These are phyloP conservation scores for Cephus pulcher DNA, from an alignment of 2,888 invertebrate species.

Conservation along the genomic window DNA sequence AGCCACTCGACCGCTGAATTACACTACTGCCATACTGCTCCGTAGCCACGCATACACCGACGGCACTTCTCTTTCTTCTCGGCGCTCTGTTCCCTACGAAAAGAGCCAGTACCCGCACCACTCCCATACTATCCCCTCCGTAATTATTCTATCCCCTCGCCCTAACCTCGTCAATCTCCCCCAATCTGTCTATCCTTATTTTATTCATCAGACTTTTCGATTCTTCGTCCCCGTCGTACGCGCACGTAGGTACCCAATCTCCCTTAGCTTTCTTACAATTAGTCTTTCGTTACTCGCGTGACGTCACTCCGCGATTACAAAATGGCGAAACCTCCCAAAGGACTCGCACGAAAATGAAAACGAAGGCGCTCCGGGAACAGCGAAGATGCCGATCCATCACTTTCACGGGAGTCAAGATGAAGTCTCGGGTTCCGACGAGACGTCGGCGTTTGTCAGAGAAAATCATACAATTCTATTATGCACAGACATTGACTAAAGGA, in stretches of 20 bases:
- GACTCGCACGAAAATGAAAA: background rate
- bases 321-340: background rate
- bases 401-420: background rate
- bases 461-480: background rate
- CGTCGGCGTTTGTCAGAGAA: background rate
- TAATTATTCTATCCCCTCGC: background rate
- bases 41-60: slow-evolving; percentile 27
- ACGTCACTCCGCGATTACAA: background rate
- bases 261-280: background rate
- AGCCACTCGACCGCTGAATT: slow-evolving; percentile 39
- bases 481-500: background rate
- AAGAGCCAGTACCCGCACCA: background rate
- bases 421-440: background rate
- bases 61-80: background rate
- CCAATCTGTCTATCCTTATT: background rate
- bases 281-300: background rate
- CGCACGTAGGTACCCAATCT: background rate
- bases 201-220: background rate
- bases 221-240: background rate
- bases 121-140: background rate
- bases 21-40: slow-evolving; percentile 59
- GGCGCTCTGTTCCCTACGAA: background rate
- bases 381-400: background rate
- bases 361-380: background rate
- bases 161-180: background rate